These are phyloP conservation scores for Cynaeus angustus DNA, from an alignment of 2,888 invertebrate genomes.

Conservation along the genomic window DNA sequence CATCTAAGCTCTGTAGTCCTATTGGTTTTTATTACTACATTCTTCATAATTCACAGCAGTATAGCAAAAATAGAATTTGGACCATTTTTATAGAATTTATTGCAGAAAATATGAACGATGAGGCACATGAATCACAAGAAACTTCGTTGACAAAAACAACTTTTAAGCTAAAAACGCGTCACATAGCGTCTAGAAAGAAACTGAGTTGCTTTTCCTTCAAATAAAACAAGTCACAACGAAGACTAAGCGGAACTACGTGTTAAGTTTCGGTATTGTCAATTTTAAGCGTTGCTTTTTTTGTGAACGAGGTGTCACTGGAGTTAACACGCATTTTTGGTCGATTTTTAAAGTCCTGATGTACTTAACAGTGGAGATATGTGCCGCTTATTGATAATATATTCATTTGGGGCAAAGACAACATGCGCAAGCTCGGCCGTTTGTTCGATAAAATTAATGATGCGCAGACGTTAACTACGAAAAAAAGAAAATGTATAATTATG, in stretches of 20 bases:
- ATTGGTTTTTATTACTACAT: slow-evolving; percentile 56
- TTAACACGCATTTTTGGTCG: background rate
- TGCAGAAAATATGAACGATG: background rate
- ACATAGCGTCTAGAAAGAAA: slow-evolving; percentile 15
- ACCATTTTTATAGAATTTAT: background rate
- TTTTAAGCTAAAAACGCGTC: background rate
- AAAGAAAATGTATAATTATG: too few relatives aligned
- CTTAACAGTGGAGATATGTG: slow-evolving; percentile 3
- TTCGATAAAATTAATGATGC: slow-evolving; percentile 53
- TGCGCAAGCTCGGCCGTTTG: slow-evolving; percentile 47
- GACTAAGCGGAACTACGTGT: slow-evolving; percentile 6
- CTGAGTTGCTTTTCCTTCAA: slow-evolving; percentile 13
- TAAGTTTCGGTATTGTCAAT: background rate
- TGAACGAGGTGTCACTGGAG: background rate
- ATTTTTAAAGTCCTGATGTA: background rate
- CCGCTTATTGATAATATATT: slow-evolving; percentile 29
- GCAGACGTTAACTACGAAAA: slow-evolving; percentile 34
- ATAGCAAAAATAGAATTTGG: slow-evolving; percentile 13
- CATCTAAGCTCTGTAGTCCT: slow-evolving; percentile 56
- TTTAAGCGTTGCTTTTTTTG: slow-evolving; percentile 5
- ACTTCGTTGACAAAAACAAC: background rate
- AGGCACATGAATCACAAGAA: slow-evolving; percentile 34
- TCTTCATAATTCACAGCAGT: slow-evolving; percentile 53
- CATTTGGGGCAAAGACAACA: background rate
- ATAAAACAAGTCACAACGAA: slow-evolving; percentile 5